Evolutionary conservation across 2,113 vertebrate species (phyloP).

Genomic region (Eretmochelys imbricata): DNA sequence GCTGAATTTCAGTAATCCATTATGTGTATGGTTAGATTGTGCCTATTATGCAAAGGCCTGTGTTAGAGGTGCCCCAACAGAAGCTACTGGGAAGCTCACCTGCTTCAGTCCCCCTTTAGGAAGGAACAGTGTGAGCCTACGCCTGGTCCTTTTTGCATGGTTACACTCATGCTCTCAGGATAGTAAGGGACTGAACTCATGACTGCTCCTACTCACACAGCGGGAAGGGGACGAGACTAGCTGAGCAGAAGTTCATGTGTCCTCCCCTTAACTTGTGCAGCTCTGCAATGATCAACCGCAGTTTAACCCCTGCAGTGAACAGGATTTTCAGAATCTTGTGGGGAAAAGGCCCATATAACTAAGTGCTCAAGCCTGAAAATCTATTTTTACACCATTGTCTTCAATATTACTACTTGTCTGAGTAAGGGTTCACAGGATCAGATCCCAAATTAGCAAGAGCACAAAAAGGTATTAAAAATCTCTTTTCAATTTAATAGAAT

Average conservation of each 20-base stretch:
- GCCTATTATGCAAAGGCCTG: background rate
- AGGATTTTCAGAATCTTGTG: background rate
- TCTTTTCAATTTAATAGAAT: background rate
- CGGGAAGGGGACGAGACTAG: background rate
- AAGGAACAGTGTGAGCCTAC: rapidly evolving
- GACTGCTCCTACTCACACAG: background rate
- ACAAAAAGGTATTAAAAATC: background rate
- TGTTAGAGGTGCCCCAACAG: background rate
- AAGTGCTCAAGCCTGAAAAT: background rate
- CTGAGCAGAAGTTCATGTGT: background rate
- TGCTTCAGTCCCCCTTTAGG: background rate
- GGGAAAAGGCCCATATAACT: background rate
- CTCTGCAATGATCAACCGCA: background rate
- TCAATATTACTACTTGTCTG: background rate
- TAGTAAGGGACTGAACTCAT: background rate
- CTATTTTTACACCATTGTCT: background rate
- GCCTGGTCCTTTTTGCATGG: rapidly evolving
- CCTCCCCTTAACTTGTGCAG: background rate
- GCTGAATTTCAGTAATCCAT: background rate
- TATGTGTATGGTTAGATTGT: background rate
- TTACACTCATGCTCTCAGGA: background rate
- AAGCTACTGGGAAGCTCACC: background rate
- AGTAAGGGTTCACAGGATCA: background rate
- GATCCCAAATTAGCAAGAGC: background rate
- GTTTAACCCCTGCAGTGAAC: background rate